Evolutionary conservation across 2,113 vertebrate genomes (phyloP).

Genomic region (Plectropomus leopardus): DNA sequence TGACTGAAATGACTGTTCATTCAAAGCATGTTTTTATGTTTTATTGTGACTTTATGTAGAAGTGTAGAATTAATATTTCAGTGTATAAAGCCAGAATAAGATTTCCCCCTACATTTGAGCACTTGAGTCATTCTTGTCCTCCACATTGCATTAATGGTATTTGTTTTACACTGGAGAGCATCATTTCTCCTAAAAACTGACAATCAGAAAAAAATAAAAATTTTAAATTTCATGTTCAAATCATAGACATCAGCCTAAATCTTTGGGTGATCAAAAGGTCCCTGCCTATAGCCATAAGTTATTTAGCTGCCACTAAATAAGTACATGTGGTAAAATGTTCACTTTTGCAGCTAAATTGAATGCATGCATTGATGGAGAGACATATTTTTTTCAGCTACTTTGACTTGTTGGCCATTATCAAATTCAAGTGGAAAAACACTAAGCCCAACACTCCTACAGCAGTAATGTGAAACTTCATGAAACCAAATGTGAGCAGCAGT

Average conservation of each 20-base stretch:
- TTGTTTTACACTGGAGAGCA: neutral
- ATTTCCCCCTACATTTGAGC: neutral
- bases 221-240: neutral
- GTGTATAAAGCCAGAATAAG: neutral
- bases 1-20: too few relatives aligned
- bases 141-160: neutral
- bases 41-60: neutral
- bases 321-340: neutral
- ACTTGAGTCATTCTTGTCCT: too few relatives aligned
- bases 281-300: neutral
- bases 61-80: neutral
- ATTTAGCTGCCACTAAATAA: neutral
- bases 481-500: slow-evolving; percentile 22
- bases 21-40: too few relatives aligned
- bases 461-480: slow-evolving; percentile 36
- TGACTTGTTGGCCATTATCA: neutral
- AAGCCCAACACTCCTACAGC: neutral
- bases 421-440: neutral
- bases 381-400: neutral
- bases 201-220: neutral
- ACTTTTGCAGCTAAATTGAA: slow-evolving; percentile 2
- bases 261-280: neutral
- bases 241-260: neutral
- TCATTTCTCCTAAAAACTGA: neutral
- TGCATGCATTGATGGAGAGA: neutral